phyloP scores from a whole-genome alignment of 2,888 invertebrate genomes.

The Odontocolon sp. region DNA sequence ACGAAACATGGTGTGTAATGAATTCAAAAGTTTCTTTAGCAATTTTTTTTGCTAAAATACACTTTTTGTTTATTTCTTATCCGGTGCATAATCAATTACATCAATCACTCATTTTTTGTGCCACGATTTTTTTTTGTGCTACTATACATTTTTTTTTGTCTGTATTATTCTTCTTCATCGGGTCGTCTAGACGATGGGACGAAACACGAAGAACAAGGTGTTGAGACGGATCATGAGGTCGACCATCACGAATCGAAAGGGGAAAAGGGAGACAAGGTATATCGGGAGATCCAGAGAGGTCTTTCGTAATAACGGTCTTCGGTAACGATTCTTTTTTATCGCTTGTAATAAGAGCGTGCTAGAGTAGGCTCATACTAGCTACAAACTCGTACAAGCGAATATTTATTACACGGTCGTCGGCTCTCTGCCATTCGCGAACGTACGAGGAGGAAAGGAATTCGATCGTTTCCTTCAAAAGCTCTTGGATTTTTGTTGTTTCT shows the following conservation, averaged over 20 bases:
- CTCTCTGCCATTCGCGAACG: background rate
- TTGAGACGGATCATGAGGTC: constrained; percentile 64
- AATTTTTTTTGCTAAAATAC: too few species aligned
- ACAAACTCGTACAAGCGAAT: constrained; percentile 56
- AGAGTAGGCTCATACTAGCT: too few species aligned
- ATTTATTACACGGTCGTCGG: constrained; percentile 37
- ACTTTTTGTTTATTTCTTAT: too few species aligned
- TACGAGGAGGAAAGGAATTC: constrained; percentile 19
- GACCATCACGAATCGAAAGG: constrained; percentile 65
- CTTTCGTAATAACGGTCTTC: constrained; percentile 9
- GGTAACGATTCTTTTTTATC: constrained; percentile 60
- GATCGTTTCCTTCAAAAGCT: background rate
- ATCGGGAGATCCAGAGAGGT: constrained; percentile 1
- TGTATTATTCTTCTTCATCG: too few species aligned
- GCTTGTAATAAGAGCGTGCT: constrained; percentile 44
- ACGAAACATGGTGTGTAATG: constrained; percentile 62
- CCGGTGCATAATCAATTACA: too few species aligned
- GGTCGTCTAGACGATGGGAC: constrained; percentile 48
- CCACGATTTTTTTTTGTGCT: too few species aligned
- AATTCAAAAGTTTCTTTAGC: too few species aligned
- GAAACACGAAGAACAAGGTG: constrained; percentile 67
- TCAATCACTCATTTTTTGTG: too few species aligned
- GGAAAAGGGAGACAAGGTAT: constrained; percentile 72
- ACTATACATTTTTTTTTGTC: too few species aligned
- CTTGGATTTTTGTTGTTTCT: too few species aligned